Conservation (phyloP, 2,113 vertebrate species). For the Ciconia maguari region DNA sequence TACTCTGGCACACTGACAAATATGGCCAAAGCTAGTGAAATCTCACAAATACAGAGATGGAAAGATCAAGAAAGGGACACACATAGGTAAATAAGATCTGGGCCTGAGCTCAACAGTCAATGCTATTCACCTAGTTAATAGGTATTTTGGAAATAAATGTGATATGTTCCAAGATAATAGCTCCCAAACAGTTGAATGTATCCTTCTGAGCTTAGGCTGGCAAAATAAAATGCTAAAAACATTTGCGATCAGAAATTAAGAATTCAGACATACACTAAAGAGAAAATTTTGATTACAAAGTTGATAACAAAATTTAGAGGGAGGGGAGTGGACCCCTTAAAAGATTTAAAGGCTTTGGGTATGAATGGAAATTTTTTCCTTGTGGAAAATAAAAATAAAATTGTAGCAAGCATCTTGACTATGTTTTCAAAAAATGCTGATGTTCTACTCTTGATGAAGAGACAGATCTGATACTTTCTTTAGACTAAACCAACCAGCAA, state of each 20-base stretch:
- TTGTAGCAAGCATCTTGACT: background rate
- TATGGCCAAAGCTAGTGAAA: background rate
- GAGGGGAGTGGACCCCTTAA: background rate
- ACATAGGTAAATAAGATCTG: background rate
- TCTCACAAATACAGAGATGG: background rate
- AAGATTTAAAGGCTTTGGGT: background rate
- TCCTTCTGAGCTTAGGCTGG: background rate
- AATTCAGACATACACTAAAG: background rate
- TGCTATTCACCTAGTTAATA: background rate
- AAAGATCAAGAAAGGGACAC: background rate
- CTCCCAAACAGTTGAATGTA: background rate
- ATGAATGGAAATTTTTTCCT: background rate
- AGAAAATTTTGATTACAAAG: background rate
- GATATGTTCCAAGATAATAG: background rate
- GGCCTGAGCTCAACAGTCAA: background rate
- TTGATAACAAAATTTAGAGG: background rate
- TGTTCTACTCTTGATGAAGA: background rate
- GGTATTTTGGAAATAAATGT: background rate
- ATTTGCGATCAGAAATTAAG: background rate
- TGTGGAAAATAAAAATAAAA: background rate
- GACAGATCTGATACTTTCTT: background rate
- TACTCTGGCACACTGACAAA: background rate
- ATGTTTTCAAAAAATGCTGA: background rate
- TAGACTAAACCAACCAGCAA: background rate
- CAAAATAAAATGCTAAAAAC: background rate